phyloP scores from a whole-genome alignment of 2,888 invertebrate species.

The Ptychoptera albimana region DNA sequence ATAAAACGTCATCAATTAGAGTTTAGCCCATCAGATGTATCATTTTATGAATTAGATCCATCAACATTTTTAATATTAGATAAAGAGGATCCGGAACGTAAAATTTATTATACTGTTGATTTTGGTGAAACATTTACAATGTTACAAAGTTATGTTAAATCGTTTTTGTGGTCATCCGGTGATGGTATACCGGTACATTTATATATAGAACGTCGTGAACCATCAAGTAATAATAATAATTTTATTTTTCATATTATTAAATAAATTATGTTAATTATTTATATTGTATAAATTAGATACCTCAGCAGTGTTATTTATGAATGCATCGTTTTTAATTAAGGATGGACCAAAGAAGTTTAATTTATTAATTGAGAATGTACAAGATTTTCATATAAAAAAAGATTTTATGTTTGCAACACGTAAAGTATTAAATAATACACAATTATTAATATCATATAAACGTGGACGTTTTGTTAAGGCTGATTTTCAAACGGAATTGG shows the following conservation, averaged over 20 bases:
- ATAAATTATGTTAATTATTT: neutral
- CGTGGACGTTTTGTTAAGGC: slow-evolving; percentile 53
- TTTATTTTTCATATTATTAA: neutral
- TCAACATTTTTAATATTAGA: slow-evolving; percentile 59
- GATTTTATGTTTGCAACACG: slow-evolving; percentile 76
- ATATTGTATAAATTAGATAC: slow-evolving; percentile 11
- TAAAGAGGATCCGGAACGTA: slow-evolving; percentile 45
- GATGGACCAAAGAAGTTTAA: slow-evolving; percentile 12
- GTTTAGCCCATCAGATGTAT: slow-evolving; percentile 65
- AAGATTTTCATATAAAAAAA: slow-evolving; percentile 68
- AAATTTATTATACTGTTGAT: slow-evolving; percentile 58
- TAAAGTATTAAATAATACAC: slow-evolving; percentile 36
- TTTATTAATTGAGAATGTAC: slow-evolving; percentile 45
- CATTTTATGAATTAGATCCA: slow-evolving; percentile 55
- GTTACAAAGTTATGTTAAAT: slow-evolving; percentile 58
- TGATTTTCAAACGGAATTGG: slow-evolving; percentile 54
- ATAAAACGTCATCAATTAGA: slow-evolving; percentile 44
- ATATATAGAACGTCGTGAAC: slow-evolving; percentile 51
- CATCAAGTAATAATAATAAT: slow-evolving; percentile 30
- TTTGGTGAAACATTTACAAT: slow-evolving; percentile 55
- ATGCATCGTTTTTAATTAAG: slow-evolving; percentile 14
- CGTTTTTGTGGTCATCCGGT: slow-evolving; percentile 55
- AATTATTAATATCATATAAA: slow-evolving; percentile 63
- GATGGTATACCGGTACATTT: slow-evolving; percentile 38
- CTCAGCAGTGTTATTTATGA: slow-evolving; percentile 15